Conservation (phyloP, 2,113 vertebrate genomes). For the Corythornis madagascariensis region DNA sequence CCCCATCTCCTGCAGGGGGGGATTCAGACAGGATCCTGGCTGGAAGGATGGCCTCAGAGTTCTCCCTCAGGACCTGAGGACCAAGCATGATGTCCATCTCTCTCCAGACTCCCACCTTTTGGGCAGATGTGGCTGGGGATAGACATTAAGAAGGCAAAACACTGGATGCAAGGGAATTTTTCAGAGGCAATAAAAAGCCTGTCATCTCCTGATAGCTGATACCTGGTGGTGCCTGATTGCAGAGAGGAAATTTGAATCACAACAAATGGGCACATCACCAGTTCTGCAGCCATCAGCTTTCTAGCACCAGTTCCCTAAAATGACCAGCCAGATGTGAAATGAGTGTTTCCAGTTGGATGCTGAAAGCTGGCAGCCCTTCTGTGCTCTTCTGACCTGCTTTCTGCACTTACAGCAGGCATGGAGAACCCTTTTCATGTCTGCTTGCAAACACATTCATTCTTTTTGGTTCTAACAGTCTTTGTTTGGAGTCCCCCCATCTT, state of each 20-base stretch:
- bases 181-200: background rate
- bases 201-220: background rate
- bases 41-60: background rate
- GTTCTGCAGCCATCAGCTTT: background rate
- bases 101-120: background rate
- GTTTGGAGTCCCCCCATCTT: background rate
- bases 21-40: background rate
- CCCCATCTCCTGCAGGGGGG: background rate
- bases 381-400: background rate
- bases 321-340: fast-evolving
- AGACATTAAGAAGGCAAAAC: background rate
- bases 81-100: background rate
- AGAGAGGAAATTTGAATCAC: background rate
- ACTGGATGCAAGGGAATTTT: background rate
- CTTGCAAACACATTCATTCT: background rate
- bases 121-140: fast-evolving
- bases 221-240: background rate
- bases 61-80: background rate
- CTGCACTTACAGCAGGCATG: background rate
- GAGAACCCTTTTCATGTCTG: background rate
- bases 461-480: background rate
- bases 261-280: background rate
- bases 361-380: background rate
- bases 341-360: background rate
- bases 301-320: background rate